Conservation (phyloP, 2,797 vertebrate species). For the Sebastes matsubarae region DNA sequence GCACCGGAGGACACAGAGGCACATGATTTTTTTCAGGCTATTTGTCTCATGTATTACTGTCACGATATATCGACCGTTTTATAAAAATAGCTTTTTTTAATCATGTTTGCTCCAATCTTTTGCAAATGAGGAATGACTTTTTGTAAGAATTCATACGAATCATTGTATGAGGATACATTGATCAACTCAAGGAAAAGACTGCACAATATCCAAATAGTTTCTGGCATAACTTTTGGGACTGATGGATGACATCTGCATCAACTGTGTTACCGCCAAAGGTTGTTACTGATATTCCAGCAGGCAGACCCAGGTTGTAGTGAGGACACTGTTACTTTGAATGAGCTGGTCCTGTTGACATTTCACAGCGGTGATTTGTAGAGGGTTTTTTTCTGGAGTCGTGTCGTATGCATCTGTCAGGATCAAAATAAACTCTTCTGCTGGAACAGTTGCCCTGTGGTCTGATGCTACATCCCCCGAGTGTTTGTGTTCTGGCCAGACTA, state of each 20-base stretch:
- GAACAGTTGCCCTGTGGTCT: conserved; percentile 15
- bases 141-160: too few species aligned
- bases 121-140: too few species aligned
- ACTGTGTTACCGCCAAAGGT: background rate
- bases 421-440: conserved; percentile 53
- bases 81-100: too few species aligned
- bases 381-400: background rate
- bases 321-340: background rate
- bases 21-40: too few species aligned
- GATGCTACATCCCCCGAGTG: conserved; percentile 19
- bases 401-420: conserved; percentile 28
- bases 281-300: background rate
- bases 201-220: background rate
- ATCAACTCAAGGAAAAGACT: background rate
- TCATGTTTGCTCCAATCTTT: too few species aligned
- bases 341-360: background rate
- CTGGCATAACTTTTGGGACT: background rate
- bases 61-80: too few species aligned
- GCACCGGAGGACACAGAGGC: too few species aligned
- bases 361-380: conserved; percentile 3
- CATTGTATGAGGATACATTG: too few species aligned
- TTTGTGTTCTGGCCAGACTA: conserved; percentile 40
- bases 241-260: background rate
- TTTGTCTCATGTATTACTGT: too few species aligned
- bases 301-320: background rate